Evolutionary conservation across 2,113 vertebrate species (phyloP).

Genomic region (Panthera leo): DNA sequence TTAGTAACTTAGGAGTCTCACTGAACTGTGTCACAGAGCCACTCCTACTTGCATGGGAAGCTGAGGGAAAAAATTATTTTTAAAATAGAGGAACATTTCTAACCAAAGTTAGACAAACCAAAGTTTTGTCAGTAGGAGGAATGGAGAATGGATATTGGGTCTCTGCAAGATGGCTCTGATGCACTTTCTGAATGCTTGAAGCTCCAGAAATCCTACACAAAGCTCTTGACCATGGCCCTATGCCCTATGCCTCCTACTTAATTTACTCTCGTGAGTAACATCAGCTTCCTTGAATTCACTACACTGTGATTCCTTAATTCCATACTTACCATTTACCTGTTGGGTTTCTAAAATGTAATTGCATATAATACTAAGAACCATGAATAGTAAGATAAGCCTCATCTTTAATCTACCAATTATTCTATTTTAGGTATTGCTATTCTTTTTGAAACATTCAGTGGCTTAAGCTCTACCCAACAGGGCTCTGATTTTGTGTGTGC

Average conservation of each 20-base stretch:
- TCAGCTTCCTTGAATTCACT: neutral
- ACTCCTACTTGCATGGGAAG: neutral
- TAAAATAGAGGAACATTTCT: neutral
- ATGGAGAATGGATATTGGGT: neutral
- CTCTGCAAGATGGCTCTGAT: neutral
- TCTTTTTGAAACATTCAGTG: neutral
- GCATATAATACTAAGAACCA: neutral
- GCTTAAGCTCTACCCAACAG: neutral
- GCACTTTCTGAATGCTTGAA: fast-evolving
- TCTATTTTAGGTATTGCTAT: neutral
- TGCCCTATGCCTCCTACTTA: neutral
- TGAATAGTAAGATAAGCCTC: neutral
- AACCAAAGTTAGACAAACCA: neutral
- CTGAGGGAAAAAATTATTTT: neutral
- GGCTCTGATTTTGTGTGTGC: neutral
- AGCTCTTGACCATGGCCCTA: neutral
- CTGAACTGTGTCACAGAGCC: neutral
- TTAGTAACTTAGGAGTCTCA: neutral
- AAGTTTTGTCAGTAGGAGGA: neutral
- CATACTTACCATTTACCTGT: neutral
- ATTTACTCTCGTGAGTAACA: neutral
- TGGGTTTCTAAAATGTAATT: conserved; percentile 18
- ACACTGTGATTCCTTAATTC: neutral
- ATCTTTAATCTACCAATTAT: neutral
- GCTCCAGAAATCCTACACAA: neutral